Evolutionary conservation across 2,113 vertebrate genomes (phyloP).

Genomic region (crab-eating macaque (Macaca fascicularis)): DNA sequence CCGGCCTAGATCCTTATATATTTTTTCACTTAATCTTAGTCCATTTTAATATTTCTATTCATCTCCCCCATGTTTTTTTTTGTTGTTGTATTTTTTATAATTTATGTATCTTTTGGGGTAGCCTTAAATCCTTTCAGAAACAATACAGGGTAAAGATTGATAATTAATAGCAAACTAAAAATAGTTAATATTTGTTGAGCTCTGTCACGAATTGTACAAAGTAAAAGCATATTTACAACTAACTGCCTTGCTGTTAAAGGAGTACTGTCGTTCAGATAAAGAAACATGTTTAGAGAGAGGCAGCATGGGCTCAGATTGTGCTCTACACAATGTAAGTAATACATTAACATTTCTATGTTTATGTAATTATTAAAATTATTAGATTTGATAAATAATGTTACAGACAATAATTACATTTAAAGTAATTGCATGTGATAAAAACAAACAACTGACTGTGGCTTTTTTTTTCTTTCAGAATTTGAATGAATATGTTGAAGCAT

Average conservation of each 20-base stretch:
- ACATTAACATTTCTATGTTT: not conserved
- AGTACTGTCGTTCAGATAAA: rapidly evolving
- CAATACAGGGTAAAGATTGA: not conserved
- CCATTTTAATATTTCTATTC: not conserved
- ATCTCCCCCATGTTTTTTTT: not conserved
- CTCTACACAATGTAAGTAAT: rapidly evolving
- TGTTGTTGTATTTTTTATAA: not conserved
- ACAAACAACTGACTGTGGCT: not conserved
- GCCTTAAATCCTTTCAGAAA: not conserved
- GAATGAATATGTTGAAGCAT: constrained; percentile 93
- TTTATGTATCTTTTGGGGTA: not conserved
- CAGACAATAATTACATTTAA: not conserved
- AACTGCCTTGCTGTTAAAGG: not conserved
- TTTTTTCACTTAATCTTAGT: not conserved
- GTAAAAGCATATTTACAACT: not conserved
- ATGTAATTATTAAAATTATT: not conserved
- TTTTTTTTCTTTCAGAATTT: constrained; percentile 89
- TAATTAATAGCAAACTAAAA: not conserved
- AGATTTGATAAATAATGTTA: not conserved
- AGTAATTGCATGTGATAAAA: not conserved
- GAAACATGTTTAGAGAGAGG: not conserved
- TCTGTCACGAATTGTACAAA: not conserved
- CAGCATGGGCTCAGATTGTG: rapidly evolving
- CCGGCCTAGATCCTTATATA: not conserved
- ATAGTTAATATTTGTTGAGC: not conserved